phyloP scores from a whole-genome alignment of 2,113 vertebrate species.

The Raja brachyura region DNA sequence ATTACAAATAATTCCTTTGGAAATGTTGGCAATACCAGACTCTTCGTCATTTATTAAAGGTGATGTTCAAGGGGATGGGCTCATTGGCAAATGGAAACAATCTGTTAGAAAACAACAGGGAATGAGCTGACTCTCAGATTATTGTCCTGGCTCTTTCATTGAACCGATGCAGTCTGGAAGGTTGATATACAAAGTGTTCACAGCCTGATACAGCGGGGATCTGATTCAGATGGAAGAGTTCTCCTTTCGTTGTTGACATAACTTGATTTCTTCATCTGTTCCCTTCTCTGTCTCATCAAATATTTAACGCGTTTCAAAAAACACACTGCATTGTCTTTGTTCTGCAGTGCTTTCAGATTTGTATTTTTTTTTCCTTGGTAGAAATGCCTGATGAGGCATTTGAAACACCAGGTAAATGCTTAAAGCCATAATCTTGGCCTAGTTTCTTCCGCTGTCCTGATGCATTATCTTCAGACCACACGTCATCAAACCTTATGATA shows the following conservation, averaged over 20 bases:
- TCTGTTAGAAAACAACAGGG: not conserved
- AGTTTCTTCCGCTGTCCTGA: not conserved
- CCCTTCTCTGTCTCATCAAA: not conserved
- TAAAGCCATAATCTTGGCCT: not conserved
- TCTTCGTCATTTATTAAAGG: not conserved
- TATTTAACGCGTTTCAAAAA: constrained; percentile 10
- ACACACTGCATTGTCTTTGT: not conserved
- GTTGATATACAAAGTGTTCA: not conserved
- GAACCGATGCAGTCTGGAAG: not conserved
- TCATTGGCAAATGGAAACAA: not conserved
- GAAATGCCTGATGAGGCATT: not conserved
- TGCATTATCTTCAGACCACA: not conserved
- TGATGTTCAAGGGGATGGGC: not conserved
- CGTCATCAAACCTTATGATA: not conserved
- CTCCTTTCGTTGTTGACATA: not conserved
- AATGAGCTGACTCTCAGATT: not conserved
- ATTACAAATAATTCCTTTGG: not conserved
- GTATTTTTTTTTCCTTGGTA: not conserved
- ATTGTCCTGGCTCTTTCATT: not conserved
- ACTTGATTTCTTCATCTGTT: constrained; percentile 20
- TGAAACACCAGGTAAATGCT: not conserved
- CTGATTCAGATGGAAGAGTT: not conserved
- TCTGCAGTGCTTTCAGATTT: not conserved
- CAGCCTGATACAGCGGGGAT: not conserved
- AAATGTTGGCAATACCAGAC: not conserved